Percentiles rank a stretch among this genome's conserved stretches.
phyloP scores from a whole-genome alignment of 2,113 vertebrate species.

The Oxyruncus cristatus region DNA sequence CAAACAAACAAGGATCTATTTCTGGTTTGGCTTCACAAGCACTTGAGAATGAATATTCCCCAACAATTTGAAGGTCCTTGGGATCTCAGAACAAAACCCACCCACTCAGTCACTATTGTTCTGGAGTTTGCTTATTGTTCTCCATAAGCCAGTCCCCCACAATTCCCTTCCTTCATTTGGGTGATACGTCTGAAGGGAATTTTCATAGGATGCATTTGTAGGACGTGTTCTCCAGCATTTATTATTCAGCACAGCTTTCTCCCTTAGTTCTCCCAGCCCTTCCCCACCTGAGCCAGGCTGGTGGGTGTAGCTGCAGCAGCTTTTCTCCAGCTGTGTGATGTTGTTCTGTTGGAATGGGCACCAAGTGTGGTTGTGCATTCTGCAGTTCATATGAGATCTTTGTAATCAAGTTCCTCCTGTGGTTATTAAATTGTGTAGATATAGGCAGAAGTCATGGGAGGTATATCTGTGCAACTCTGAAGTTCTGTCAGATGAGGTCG shows the following conservation, averaged over 20 bases:
- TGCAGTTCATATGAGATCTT: not conserved
- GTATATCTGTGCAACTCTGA: not conserved
- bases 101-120: not conserved
- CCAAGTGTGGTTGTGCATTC: not conserved
- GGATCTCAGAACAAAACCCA: not conserved
- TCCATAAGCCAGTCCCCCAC: not conserved
- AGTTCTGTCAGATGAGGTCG: not conserved
- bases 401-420: not conserved
- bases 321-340: not conserved
- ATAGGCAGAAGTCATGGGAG: not conserved
- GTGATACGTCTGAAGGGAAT: not conserved
- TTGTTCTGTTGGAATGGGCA: not conserved
- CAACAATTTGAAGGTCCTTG: not conserved
- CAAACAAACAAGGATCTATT: not conserved
- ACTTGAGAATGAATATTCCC: not conserved
- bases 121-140: not conserved
- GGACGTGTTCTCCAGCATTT: not conserved
- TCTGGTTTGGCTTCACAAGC: not conserved
- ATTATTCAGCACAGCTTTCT: not conserved
- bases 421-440: not conserved
- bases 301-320: not conserved
- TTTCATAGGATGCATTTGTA: not conserved
- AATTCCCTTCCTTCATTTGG: not conserved
- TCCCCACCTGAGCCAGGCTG: not conserved
- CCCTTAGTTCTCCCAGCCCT: not conserved